phyloP scores from a whole-genome alignment of 2,888 invertebrate species.

The Lepidocyrtinus sp. region DNA sequence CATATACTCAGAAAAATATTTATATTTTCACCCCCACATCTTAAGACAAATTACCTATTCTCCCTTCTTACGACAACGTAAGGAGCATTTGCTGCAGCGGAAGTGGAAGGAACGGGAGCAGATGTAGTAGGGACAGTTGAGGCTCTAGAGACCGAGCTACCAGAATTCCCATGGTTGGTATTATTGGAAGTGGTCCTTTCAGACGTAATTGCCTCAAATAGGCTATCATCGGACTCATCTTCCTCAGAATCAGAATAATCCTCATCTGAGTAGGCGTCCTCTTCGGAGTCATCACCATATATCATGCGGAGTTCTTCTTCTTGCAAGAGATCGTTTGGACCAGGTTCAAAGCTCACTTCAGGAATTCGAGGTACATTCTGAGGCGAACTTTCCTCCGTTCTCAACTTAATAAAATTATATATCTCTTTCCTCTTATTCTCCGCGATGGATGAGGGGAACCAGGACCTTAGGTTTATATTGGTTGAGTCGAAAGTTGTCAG shows the following conservation, averaged over 20 bases:
- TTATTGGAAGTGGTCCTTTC: too few species aligned
- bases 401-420: slow-evolving; percentile 81
- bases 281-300: too few species aligned
- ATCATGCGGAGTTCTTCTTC: too few species aligned
- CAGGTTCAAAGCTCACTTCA: slow-evolving; percentile 45
- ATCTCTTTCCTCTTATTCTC: slow-evolving; percentile 90
- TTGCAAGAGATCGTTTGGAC: too few species aligned
- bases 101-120: too few species aligned
- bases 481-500: slow-evolving; percentile 10
- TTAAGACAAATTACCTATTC: not conserved
- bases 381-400: slow-evolving; percentile 81
- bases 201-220: too few species aligned
- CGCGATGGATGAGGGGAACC: slow-evolving; percentile 78
- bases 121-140: too few species aligned
- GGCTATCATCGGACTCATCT: too few species aligned
- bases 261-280: too few species aligned
- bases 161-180: too few species aligned
- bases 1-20: not conserved
- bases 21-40: not conserved
- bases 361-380: slow-evolving; percentile 56
- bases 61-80: not conserved
- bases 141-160: too few species aligned
- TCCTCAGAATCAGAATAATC: too few species aligned
- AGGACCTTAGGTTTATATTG: slow-evolving; percentile 81
- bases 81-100: not conserved